These are phyloP conservation scores for Archaeoteleia sp. DNA, from an alignment of 2,888 invertebrate genomes.

Conservation along the genomic window DNA sequence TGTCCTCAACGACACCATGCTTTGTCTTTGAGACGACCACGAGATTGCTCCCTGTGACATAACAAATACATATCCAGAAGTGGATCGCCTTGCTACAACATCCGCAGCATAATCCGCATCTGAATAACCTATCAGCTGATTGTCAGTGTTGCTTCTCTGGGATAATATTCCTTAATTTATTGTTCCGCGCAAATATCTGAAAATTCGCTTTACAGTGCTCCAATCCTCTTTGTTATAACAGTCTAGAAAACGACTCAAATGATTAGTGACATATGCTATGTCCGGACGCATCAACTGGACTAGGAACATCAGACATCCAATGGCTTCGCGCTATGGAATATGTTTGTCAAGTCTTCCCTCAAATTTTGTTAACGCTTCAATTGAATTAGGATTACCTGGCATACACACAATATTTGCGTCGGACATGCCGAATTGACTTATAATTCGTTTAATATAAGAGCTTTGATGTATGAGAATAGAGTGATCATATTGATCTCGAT, in stretches of 20 bases:
- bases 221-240: conserved; percentile 19
- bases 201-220: conserved; percentile 32
- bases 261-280: conserved; percentile 18
- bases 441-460: conserved; percentile 20
- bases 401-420: conserved; percentile 17
- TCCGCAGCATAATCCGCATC: conserved; percentile 56
- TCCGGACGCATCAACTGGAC: conserved; percentile 24
- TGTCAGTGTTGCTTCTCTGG: background rate
- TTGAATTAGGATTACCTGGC: conserved; percentile 12
- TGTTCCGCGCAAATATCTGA: conserved; percentile 25
- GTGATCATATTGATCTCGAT: background rate
- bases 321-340: conserved; percentile 30
- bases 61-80: conserved; percentile 52
- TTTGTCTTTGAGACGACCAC: conserved; percentile 54
- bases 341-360: background rate
- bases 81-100: conserved; percentile 51
- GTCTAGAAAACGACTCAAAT: conserved; percentile 17
- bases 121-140: conserved; percentile 30
- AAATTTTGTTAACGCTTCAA: background rate
- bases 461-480: conserved; percentile 23
- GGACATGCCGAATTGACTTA: conserved; percentile 31
- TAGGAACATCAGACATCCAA: conserved; percentile 35
- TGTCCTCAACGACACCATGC: conserved; percentile 53
- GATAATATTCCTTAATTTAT: conserved; percentile 18
- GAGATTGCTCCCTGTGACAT: conserved; percentile 45